These are phyloP conservation scores for Pelecanoides urinatrix DNA, from an alignment of 2,113 vertebrate genomes.

Conservation along the genomic window DNA sequence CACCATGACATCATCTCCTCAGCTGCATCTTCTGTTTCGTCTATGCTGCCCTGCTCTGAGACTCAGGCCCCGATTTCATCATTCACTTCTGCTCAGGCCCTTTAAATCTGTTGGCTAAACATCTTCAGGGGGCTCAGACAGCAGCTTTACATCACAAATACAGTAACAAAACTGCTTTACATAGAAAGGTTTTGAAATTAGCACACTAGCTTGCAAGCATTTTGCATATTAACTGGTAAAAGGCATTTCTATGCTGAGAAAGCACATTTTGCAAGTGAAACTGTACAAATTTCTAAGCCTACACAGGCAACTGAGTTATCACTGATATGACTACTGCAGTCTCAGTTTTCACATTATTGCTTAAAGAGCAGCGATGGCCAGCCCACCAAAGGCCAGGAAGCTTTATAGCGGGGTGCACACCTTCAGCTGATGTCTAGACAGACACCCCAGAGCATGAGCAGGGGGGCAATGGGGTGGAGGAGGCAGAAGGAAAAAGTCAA, in stretches of 20 bases:
- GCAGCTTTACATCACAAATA: background rate
- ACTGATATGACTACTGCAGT: background rate
- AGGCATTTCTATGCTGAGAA: background rate
- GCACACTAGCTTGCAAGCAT: background rate
- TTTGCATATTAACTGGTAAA: background rate
- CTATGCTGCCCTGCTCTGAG: background rate
- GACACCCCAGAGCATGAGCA: background rate
- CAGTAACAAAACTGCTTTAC: background rate
- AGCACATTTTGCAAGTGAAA: background rate
- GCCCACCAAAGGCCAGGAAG: background rate
- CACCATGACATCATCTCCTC: conserved; percentile 46
- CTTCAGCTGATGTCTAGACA: background rate
- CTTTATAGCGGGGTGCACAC: background rate
- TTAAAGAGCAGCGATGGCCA: background rate
- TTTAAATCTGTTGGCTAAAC: background rate
- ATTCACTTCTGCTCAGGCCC: background rate
- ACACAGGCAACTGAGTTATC: background rate
- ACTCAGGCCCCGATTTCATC: background rate
- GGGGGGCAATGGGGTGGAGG: background rate
- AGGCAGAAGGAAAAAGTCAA: background rate
- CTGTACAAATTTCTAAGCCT: background rate
- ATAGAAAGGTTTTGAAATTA: background rate
- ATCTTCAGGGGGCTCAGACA: background rate
- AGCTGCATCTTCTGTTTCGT: conserved; percentile 50
- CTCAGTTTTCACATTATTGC: background rate